phyloP scores from a whole-genome alignment of 2,113 vertebrate species.

The Macroglossus sobrinus region DNA sequence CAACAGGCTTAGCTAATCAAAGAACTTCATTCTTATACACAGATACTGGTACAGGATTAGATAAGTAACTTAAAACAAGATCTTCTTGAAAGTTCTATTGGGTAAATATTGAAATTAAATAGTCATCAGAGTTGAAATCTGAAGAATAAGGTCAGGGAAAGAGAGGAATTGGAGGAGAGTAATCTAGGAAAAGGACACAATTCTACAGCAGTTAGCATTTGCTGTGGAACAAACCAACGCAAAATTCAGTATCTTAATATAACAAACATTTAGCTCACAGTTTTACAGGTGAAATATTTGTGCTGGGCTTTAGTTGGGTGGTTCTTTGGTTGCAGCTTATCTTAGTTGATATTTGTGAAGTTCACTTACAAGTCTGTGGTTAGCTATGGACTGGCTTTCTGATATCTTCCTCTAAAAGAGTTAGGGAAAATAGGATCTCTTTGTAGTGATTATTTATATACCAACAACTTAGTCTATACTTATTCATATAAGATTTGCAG shows the following conservation, averaged over 20 bases:
- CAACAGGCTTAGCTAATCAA: background rate
- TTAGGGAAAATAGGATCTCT: fast-evolving
- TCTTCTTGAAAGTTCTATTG: background rate
- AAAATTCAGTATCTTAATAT: background rate
- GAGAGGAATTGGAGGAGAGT: background rate
- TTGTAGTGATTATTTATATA: background rate
- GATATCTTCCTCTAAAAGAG: background rate
- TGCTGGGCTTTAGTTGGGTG: background rate
- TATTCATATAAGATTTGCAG: background rate
- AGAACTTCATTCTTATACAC: background rate
- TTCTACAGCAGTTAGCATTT: background rate
- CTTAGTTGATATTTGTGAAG: background rate
- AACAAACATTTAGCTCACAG: background rate
- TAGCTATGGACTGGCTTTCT: background rate
- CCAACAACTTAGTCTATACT: background rate
- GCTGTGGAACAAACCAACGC: background rate
- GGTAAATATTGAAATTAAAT: background rate
- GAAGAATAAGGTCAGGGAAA: background rate
- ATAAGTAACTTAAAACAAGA: background rate
- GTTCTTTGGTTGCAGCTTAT: background rate
- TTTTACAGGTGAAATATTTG: background rate
- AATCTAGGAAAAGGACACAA: background rate
- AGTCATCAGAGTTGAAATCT: background rate
- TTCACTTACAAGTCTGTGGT: background rate
- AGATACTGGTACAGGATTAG: background rate